phyloP scores from a whole-genome alignment of 2,888 invertebrate species.

The Troglohyphantes excavatus region DNA sequence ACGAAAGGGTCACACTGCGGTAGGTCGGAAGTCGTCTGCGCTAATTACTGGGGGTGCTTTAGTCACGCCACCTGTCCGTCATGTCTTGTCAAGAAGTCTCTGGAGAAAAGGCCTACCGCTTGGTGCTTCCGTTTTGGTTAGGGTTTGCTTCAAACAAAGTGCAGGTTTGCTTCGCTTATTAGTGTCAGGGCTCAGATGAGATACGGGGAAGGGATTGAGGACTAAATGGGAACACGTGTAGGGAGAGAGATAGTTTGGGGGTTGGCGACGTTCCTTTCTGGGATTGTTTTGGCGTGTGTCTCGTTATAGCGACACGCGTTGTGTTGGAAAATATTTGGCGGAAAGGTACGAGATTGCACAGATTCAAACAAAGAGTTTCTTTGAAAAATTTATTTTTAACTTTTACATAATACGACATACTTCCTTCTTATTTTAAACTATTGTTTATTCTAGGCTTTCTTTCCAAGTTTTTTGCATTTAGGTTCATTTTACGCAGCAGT shows the following conservation, averaged over 20 bases:
- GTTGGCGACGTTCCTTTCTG: not conserved
- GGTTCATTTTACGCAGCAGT: too few relatives aligned
- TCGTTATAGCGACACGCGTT: too few relatives aligned
- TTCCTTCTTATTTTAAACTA: too few relatives aligned
- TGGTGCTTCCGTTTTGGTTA: not conserved
- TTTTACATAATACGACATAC: too few relatives aligned
- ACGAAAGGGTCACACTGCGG: constrained; percentile 28
- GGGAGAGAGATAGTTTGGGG: not conserved
- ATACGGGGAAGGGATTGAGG: not conserved
- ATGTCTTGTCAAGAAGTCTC: constrained; percentile 18
- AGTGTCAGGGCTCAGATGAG: not conserved
- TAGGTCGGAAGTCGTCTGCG: constrained; percentile 56
- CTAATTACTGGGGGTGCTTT: constrained; percentile 52
- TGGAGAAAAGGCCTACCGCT: not conserved
- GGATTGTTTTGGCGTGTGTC: too few relatives aligned
- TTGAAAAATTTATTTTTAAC: too few relatives aligned
- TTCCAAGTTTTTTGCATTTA: too few relatives aligned
- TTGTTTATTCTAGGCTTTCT: too few relatives aligned
- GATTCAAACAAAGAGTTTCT: too few relatives aligned
- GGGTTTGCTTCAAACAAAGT: not conserved
- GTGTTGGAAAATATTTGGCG: too few relatives aligned
- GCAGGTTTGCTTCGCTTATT: not conserved
- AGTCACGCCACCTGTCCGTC: constrained; percentile 57
- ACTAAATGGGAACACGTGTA: constrained; percentile 15
- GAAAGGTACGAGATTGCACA: too few relatives aligned